Evolutionary conservation across 2,888 invertebrate species (phyloP).

Genomic region (Electrophaes corylata): DNA sequence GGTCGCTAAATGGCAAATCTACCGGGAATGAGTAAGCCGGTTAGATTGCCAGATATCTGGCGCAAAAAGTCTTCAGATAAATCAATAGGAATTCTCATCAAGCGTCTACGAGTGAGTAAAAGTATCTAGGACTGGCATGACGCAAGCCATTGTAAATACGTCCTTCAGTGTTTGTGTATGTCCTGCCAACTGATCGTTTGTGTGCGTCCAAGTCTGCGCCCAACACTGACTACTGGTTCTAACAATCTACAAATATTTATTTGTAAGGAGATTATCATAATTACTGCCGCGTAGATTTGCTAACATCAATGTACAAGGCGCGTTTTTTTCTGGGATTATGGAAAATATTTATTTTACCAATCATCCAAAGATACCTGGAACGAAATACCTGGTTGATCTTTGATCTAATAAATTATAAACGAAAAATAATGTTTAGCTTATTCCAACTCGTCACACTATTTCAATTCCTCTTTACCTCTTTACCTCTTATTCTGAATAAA

Average conservation of each 20-base stretch:
- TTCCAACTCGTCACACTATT: no score
- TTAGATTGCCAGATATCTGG: conserved; percentile 75
- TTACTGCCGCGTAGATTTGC: no score
- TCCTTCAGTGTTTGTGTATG: conserved; percentile 53
- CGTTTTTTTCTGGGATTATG: no score
- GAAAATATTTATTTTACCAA: no score
- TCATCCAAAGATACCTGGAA: no score
- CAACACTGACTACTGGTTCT: conserved; percentile 46
- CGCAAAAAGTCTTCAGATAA: conserved; percentile 74
- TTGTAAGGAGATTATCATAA: no score
- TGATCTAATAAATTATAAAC: no score
- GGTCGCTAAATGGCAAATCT: conserved; percentile 56
- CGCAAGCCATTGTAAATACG: conserved; percentile 60
- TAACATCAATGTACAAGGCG: no score
- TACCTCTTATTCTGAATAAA: no score
- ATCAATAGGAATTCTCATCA: conserved; percentile 73
- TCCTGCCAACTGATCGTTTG: conserved; percentile 49
- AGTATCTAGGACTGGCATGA: conserved; percentile 47
- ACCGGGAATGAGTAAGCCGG: conserved; percentile 63
- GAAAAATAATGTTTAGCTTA: no score
- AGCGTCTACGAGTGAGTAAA: conserved; percentile 73
- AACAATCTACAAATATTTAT: conserved; percentile 38
- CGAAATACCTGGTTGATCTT: no score
- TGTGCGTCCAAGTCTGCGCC: conserved; percentile 45
- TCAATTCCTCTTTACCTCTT: no score